These are phyloP conservation scores for Darevskia mixta DNA, from an alignment of 2,797 vertebrate genomes.

Conservation along the genomic window DNA sequence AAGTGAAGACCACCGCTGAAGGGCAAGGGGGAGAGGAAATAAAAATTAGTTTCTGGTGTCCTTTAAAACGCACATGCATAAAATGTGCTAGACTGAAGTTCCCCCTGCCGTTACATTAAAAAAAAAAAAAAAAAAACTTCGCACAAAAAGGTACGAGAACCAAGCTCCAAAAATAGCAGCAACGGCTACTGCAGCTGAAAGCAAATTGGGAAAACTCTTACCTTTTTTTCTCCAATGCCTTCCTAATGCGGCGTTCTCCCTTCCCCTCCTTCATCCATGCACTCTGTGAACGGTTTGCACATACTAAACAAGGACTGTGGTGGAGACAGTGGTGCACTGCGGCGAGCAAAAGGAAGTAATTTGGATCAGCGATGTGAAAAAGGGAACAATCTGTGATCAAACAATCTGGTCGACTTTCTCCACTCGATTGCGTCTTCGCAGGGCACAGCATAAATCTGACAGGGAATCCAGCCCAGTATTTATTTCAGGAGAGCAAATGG, in stretches of 20 bases:
- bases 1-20: neutral
- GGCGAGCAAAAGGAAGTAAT: constrained; percentile 4
- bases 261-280: neutral
- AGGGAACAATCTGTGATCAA: constrained; percentile 29
- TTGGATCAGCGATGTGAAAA: constrained; percentile 27
- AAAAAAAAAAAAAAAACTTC: constrained; percentile 16
- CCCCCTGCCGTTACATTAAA: constrained; percentile 2
- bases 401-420: constrained; percentile 27
- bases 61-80: neutral
- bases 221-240: neutral
- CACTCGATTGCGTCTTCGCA: constrained; percentile 13
- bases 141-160: constrained; percentile 8
- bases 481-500: neutral
- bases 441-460: neutral
- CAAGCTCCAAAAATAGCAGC: constrained; percentile 15
- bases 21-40: neutral
- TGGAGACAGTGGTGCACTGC: constrained; percentile 21
- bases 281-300: neutral
- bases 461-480: neutral
- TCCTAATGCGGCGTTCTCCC: constrained; percentile 23
- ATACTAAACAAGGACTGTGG: constrained; percentile 7
- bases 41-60: neutral
- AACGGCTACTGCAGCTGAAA: constrained; percentile 29
- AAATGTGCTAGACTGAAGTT: neutral
- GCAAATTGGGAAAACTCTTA: neutral